These are phyloP conservation scores for Neoaliturus tenellus DNA, from an alignment of 2,888 invertebrate genomes.

Conservation along the genomic window DNA sequence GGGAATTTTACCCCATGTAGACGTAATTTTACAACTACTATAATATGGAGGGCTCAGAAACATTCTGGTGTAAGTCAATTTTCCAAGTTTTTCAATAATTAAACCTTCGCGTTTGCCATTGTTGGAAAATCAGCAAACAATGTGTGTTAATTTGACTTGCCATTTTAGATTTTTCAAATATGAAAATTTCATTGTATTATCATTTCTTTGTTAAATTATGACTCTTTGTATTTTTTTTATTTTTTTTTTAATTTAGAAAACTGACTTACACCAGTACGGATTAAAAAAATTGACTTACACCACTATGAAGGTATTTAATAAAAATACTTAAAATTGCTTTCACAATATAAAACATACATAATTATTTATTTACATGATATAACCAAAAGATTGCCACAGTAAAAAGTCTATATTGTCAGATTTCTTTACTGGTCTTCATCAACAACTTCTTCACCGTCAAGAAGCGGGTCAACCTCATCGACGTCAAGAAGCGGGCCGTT, in stretches of 20 bases:
- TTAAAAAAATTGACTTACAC: not conserved
- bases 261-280: not conserved
- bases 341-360: not conserved
- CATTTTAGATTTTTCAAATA: not conserved
- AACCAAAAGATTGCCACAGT: not conserved
- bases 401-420: no score
- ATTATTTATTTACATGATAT: not conserved
- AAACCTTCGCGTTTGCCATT: not conserved
- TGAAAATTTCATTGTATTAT: not conserved
- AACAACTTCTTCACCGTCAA: no score
- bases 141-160: conserved; percentile 3
- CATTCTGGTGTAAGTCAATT: not conserved
- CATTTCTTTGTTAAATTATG: not conserved
- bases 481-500: conserved; percentile 16
- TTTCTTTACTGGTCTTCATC: no score
- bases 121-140: not conserved
- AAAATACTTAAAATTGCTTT: not conserved
- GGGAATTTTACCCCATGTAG: no score
- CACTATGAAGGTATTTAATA: not conserved
- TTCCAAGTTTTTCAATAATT: not conserved
- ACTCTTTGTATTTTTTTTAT: not conserved
- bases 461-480: conserved; percentile 17
- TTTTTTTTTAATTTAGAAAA: not conserved
- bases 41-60: no score
- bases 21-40: no score